Conservation (phyloP, 2,797 vertebrate genomes). For the Vireo griseus region DNA sequence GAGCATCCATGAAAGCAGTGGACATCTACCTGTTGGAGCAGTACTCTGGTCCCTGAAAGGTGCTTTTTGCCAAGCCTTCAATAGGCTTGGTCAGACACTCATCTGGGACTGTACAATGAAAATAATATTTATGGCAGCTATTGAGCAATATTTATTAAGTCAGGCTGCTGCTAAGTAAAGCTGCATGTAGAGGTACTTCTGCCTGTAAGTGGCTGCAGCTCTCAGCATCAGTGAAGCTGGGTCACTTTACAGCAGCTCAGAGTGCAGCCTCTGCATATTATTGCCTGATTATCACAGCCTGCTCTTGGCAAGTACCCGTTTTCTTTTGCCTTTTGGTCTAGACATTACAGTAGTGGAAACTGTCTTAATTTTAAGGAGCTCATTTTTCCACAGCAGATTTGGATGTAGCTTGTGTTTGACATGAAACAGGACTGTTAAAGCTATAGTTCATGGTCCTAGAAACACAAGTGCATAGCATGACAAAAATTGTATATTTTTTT, state of each 20-base stretch:
- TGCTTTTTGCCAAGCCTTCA: not conserved
- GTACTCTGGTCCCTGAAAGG: not conserved
- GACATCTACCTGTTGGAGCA: not conserved
- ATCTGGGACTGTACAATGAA: not conserved
- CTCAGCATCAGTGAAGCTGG: not conserved
- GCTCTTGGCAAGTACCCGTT: constrained; percentile 13
- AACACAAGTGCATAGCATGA: not conserved
- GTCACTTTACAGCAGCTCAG: not conserved
- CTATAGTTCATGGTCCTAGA: not conserved
- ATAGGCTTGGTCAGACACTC: not conserved
- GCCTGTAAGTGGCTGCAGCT: not conserved
- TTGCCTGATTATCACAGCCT: not conserved
- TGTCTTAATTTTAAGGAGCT: not conserved
- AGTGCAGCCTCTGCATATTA: not conserved
- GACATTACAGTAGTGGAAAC: constrained; percentile 42
- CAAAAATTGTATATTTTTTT: not conserved
- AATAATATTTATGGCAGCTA: not conserved
- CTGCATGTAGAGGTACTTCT: not conserved
- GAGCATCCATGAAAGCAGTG: not conserved
- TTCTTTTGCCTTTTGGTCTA: constrained; percentile 39
- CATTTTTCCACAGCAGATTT: constrained; percentile 3
- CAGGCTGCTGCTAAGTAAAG: not conserved
- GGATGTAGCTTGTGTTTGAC: not conserved
- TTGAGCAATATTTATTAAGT: not conserved
- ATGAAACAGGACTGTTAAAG: constrained; percentile 27